These are phyloP conservation scores for Odontocolon sp. DNA, from an alignment of 2,888 invertebrate genomes.

Conservation along the genomic window DNA sequence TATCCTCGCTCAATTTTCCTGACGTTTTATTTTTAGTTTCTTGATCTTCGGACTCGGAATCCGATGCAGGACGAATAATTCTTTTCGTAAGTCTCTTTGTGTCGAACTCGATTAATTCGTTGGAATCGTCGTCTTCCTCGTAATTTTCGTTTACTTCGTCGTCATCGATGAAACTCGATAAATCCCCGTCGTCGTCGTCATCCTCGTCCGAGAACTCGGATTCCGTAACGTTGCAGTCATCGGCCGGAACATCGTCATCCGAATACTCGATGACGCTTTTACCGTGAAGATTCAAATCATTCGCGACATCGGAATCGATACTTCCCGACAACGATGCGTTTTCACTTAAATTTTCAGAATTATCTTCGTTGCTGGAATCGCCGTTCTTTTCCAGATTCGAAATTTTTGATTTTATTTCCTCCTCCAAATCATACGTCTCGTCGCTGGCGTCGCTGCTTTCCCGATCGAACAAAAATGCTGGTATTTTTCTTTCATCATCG, in stretches of 20 bases:
- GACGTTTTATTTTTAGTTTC: background rate
- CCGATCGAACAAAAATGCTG: slow-evolving; percentile 54
- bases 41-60: slow-evolving; percentile 10
- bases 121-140: too few relatives aligned
- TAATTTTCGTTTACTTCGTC: too few relatives aligned
- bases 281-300: slow-evolving; percentile 73
- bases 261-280: slow-evolving; percentile 60
- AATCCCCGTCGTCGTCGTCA: slow-evolving; percentile 57
- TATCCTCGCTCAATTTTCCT: background rate
- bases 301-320: slow-evolving; percentile 71
- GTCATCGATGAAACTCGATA: slow-evolving; percentile 35
- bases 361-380: slow-evolving; percentile 29
- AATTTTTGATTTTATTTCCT: too few relatives aligned
- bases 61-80: slow-evolving; percentile 38
- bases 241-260: slow-evolving; percentile 73
- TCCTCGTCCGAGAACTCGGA: slow-evolving; percentile 71
- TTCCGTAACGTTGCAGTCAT: slow-evolving; percentile 74
- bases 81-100: slow-evolving; percentile 29
- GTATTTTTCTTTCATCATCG: slow-evolving; percentile 34
- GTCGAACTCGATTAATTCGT: slow-evolving; percentile 7
- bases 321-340: too few relatives aligned
- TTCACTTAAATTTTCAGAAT: too few relatives aligned
- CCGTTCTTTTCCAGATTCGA: slow-evolving; percentile 21
- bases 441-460: slow-evolving; percentile 33
- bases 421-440: too few relatives aligned